Percentiles rank a stretch among this genome's conserved stretches.
phyloP scores from a whole-genome alignment of 2,113 vertebrate species.

The Butorides virescens region DNA sequence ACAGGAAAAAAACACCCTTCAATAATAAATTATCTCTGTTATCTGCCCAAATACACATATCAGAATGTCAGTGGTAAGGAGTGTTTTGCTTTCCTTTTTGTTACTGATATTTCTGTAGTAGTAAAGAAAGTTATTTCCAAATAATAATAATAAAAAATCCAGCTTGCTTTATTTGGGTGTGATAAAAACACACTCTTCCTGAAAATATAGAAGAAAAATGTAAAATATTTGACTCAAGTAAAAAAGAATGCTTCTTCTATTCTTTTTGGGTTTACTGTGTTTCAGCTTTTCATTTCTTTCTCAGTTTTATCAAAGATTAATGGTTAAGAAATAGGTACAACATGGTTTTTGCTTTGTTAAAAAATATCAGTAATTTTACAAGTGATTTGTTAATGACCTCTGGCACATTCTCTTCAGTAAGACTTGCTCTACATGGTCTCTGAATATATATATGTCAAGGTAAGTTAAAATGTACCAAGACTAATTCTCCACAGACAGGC shows the following conservation, averaged over 20 bases:
- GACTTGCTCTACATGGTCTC: not conserved
- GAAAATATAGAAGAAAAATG: not conserved
- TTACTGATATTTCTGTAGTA: not conserved
- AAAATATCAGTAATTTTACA: conserved; percentile 1
- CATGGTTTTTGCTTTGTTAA: not conserved
- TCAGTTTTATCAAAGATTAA: not conserved
- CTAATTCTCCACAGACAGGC: not conserved
- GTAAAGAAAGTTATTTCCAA: not conserved
- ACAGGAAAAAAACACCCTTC: not conserved
- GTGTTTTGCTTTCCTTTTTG: not conserved
- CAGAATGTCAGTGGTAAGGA: not conserved
- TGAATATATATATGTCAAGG: not conserved
- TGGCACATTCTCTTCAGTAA: not conserved
- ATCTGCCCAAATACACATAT: not conserved
- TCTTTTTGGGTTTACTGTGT: not conserved
- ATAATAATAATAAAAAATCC: not conserved
- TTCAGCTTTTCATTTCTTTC: not conserved
- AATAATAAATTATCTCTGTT: not conserved
- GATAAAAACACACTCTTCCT: not conserved
- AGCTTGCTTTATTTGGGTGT: not conserved
- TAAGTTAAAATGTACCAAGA: not conserved
- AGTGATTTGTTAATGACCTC: not conserved
- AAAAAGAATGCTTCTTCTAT: not conserved
- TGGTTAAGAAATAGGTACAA: not conserved
- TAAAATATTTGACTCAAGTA: not conserved